Conservation (phyloP, 2,888 invertebrate species). For the Anoplius nigerrimus region DNA sequence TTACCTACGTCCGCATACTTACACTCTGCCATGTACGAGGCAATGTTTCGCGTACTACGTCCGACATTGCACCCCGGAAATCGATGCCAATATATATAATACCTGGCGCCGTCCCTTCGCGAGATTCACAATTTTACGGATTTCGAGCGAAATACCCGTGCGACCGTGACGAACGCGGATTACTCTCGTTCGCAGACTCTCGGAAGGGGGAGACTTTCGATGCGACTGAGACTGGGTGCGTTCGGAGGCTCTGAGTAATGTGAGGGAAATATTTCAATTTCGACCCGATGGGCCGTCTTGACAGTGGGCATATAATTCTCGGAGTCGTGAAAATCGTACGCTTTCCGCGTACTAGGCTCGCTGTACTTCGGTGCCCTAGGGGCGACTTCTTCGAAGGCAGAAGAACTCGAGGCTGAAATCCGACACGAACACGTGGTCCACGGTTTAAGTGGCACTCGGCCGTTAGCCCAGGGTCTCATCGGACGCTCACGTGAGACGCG, state of each 20-base stretch:
- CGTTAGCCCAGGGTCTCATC: slow-evolving; percentile 9
- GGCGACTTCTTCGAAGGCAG: slow-evolving; percentile 32
- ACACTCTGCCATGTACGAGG: too few relatives aligned
- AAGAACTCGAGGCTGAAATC: slow-evolving; percentile 36
- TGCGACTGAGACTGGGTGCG: neutral
- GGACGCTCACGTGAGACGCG: slow-evolving; percentile 6
- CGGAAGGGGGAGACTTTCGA: too few relatives aligned
- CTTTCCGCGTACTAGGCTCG: neutral
- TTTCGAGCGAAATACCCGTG: slow-evolving; percentile 62
- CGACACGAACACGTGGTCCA: slow-evolving; percentile 46
- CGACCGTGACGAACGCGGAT: slow-evolving; percentile 52
- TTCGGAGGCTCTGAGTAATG: too few relatives aligned
- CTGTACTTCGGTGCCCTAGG: neutral
- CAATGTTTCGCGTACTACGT: neutral
- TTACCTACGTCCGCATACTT: neutral
- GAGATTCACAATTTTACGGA: slow-evolving; percentile 7
- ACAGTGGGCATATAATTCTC: too few relatives aligned
- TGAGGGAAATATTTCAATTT: too few relatives aligned
- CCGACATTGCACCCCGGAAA: neutral
- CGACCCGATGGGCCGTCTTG: too few relatives aligned
- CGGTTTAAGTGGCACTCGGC: slow-evolving; percentile 48
- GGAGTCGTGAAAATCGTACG: too few relatives aligned
- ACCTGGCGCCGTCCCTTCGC: neutral
- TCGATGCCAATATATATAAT: too few relatives aligned
- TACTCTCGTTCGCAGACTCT: slow-evolving; percentile 28